Base-by-base conservation (phyloP, 53 echinoderm and acorn worm species). In the Holothuria scabra region DNA sequence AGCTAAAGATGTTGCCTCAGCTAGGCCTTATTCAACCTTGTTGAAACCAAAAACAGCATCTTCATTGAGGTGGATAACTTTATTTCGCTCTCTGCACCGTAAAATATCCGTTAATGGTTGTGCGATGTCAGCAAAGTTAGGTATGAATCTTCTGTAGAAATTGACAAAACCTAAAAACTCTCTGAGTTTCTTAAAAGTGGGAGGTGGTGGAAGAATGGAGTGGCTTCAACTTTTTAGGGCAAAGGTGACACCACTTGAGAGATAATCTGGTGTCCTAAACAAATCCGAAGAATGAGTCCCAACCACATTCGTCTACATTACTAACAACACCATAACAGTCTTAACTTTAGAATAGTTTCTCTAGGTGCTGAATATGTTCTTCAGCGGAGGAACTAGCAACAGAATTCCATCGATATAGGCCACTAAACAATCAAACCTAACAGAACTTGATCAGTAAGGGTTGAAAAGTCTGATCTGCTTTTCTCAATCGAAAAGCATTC, bases 401-500 rank as follows among this genome's bases (percentile, higher is more conserved):
- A 24, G 74, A 6, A 88, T 8, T n/a, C 84, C 84, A 65, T 88
- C 88, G 8, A 88, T 74, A 37, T 88, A 88, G 2, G 83, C 84
- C 30, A 72, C 84, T 10, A 84, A 76, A n/a, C 34, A 83, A 88
- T 12, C 2, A 84, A 62, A n/a, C 76, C 76, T 0, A 49, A 76
- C n/a, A 56, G 18, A 21, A 84, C 84, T 26, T 66, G 21, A 48
- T 83, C 88, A 34, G 83, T 79, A 41, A 86, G 80, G 79, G 26
- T 23, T 87, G 87, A 31, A 87, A 82, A 2, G 80, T 67, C 24
- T 82, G 66, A 12, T 82, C 87, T 16, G 81, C 82, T 21, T 87
- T 87, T 5, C 68, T 49, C 23, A 87, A 67, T 18, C 87, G 82
- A 82, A 87, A 87, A 84, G 87, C 87, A 87, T 87, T 10, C 83